A percentile compares a stretch with the other conserved stretches of the same genome.
These are phyloP conservation scores for Nomada ruficornis DNA, from an alignment of 2,888 invertebrate species.

Conservation along the genomic window DNA sequence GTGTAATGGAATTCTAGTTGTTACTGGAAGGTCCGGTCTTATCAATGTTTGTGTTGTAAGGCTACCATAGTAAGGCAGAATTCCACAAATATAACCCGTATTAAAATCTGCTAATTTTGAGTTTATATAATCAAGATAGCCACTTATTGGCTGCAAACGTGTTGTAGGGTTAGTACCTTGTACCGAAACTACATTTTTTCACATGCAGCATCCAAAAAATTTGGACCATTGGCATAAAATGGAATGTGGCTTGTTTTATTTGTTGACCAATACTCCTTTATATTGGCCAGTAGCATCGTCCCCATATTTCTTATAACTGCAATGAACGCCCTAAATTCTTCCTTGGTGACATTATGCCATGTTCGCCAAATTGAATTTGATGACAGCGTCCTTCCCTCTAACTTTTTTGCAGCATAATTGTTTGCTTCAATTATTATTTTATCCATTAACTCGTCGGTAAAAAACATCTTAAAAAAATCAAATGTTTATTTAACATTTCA, in stretches of 20 bases:
- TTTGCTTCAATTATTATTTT: neutral
- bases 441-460: neutral
- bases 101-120: neutral
- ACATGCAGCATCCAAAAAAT: constrained; percentile 61
- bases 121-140: neutral
- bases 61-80: constrained; percentile 3
- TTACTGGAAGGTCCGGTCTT: constrained; percentile 5
- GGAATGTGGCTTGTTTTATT: neutral
- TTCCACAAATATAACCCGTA: neutral
- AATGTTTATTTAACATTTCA: neutral
- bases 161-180: neutral
- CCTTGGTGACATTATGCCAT: neutral
- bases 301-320: constrained; percentile 56
- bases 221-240: constrained; percentile 29
- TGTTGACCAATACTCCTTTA: constrained; percentile 19
- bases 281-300: constrained; percentile 46
- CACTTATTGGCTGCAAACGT: too few relatives aligned
- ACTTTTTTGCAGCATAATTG: neutral
- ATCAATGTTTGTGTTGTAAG: neutral
- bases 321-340: neutral
- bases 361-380: neutral
- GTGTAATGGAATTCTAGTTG: constrained; percentile 3
- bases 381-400: constrained; percentile 21
- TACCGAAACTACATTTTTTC: constrained; percentile 22
- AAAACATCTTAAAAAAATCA: neutral